These are phyloP conservation scores for Neomorphus geoffroyi DNA, from an alignment of 2,797 vertebrate genomes.

Conservation along the genomic window DNA sequence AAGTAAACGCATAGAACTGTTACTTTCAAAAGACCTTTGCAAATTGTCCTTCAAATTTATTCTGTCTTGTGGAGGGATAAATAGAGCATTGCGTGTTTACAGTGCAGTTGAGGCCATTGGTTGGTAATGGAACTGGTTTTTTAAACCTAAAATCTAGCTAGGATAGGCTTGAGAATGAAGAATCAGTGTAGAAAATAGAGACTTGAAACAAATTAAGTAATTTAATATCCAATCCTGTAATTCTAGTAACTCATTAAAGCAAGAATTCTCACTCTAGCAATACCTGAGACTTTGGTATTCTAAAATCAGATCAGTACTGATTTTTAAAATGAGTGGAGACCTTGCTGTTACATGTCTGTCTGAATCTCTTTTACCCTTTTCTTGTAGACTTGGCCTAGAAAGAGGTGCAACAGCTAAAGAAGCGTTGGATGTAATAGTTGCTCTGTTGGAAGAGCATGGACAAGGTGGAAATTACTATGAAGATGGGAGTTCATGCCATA, in stretches of 20 bases:
- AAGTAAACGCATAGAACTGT: not conserved
- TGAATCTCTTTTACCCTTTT: not conserved
- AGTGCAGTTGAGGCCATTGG: not conserved
- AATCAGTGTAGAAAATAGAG: not conserved
- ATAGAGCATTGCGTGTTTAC: not conserved
- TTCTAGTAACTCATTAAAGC: not conserved
- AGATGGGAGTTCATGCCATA: slow-evolving; percentile 70
- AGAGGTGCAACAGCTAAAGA: slow-evolving; percentile 80
- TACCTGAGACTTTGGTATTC: not conserved
- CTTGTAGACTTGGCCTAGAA: slow-evolving; percentile 79
- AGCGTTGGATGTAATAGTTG: slow-evolving; percentile 77
- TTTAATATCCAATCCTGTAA: not conserved
- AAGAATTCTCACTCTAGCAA: not conserved
- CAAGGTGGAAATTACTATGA: slow-evolving; percentile 84
- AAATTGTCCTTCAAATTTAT: not conserved
- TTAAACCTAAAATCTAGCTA: not conserved
- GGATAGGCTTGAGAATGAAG: not conserved
- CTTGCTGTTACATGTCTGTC: not conserved
- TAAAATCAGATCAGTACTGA: not conserved
- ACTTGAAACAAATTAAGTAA: not conserved
- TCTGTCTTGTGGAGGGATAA: not conserved
- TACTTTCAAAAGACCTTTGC: not conserved
- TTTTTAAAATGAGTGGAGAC: not conserved
- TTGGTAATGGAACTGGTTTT: not conserved
- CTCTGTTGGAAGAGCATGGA: slow-evolving; percentile 79